A percentile compares a stretch with the other conserved stretches of the same genome.
Conservation (phyloP, 2,797 vertebrate genomes). For the Acanthurus leucopareius region DNA sequence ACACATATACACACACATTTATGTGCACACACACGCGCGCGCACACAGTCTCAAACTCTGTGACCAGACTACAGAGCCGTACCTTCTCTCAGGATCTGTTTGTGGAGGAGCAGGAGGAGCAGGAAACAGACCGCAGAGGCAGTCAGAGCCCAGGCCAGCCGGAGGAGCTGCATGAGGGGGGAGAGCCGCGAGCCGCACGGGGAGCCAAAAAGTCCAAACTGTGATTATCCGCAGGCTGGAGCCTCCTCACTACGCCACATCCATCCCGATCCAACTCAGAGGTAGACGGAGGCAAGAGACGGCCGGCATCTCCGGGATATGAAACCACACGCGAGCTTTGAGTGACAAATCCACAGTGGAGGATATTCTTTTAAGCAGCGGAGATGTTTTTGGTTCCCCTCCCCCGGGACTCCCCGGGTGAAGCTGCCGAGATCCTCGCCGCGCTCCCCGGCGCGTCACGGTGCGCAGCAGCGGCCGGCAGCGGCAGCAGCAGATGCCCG, state of each 20-base stretch:
- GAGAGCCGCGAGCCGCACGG: constrained; percentile 53
- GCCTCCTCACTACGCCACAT: constrained; percentile 58
- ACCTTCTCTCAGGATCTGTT: constrained; percentile 93
- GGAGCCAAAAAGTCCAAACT: constrained; percentile 73
- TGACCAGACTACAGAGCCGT: constrained; percentile 51
- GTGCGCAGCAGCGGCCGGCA: constrained; percentile 35
- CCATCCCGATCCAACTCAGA: constrained; percentile 59
- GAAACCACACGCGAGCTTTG: constrained; percentile 5
- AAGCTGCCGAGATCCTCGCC: constrained; percentile 13
- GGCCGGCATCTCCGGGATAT: constrained; percentile 41
- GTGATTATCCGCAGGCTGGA: constrained; percentile 80
- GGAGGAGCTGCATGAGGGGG: constrained; percentile 91
- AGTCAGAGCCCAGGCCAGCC: constrained; percentile 92
- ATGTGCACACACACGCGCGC: constrained; percentile 18
- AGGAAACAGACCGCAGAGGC: constrained; percentile 92
- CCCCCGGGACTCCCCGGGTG: constrained; percentile 14
- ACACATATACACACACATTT: background rate
- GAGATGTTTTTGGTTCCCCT: background rate
- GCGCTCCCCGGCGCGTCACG: constrained; percentile 45
- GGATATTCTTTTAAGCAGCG: background rate
- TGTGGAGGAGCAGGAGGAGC: constrained; percentile 91
- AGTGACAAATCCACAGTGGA: constrained; percentile 31
- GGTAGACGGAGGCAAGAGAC: constrained; percentile 22
- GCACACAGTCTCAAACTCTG: background rate
- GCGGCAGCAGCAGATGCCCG: constrained; percentile 13